Percentiles rank a stretch among this genome's conserved stretches.
These are phyloP conservation scores for Indicator indicator DNA, from an alignment of 2,113 vertebrate species.

Conservation along the genomic window DNA sequence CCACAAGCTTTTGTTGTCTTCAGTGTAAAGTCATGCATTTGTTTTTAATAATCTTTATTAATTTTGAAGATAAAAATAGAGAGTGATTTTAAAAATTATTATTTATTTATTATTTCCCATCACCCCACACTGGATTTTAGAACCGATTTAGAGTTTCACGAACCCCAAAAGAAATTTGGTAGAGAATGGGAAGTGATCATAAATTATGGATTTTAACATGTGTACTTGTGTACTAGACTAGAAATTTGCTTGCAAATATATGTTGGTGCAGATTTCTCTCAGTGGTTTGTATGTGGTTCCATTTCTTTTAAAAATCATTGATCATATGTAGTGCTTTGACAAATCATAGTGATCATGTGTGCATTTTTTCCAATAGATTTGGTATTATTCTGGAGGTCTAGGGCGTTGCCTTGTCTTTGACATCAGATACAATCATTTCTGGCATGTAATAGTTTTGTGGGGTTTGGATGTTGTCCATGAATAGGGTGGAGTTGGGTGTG, in stretches of 20 bases:
- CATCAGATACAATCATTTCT: not conserved
- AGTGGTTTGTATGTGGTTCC: not conserved
- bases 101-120: too few relatives aligned
- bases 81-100: not conserved
- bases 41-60: not conserved
- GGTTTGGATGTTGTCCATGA: not conserved
- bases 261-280: not conserved
- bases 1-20: not conserved
- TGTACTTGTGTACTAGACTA: not conserved
- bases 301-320: not conserved
- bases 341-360: not conserved
- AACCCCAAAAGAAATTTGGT: not conserved
- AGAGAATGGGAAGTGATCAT: not conserved
- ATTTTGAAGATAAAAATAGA: not conserved
- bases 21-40: not conserved
- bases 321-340: not conserved
- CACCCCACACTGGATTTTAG: not conserved
- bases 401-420: not conserved
- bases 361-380: not conserved
- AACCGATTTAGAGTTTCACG: not conserved
- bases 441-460: not conserved
- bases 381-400: not conserved
- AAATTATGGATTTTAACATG: not conserved
- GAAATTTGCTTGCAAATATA: not conserved
- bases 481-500: rapidly evolving